A percentile compares a stretch with the other conserved stretches of the same genome.
These are phyloP conservation scores for Larimichthys crocea DNA, from an alignment of 2,113 vertebrate genomes.

Conservation along the genomic window DNA sequence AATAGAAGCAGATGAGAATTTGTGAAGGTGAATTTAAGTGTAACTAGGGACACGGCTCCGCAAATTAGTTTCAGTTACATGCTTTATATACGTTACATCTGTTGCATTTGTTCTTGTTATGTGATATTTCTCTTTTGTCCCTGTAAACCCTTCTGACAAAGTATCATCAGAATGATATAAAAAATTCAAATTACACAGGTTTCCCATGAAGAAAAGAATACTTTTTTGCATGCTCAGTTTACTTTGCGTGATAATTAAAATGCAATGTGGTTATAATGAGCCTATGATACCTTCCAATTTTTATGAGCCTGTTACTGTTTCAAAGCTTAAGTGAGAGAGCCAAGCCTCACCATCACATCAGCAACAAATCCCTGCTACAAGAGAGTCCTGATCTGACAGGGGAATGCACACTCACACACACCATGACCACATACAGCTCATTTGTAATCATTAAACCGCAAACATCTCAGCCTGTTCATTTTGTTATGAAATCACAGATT, in stretches of 20 bases:
- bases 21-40: background rate
- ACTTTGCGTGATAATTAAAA: background rate
- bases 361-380: conserved; percentile 13
- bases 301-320: background rate
- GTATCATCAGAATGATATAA: background rate
- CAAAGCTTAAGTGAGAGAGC: background rate
- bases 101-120: background rate
- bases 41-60: background rate
- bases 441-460: conserved; percentile 20
- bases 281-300: background rate
- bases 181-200: background rate
- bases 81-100: background rate
- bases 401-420: background rate
- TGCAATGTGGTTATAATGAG: background rate
- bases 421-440: background rate
- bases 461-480: background rate
- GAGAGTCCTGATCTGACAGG: background rate
- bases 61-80: conserved; percentile 5
- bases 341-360: conserved; percentile 10
- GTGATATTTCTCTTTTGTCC: background rate
- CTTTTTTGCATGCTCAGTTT: background rate
- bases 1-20: conserved; percentile 20
- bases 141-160: background rate
- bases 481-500: conserved; percentile 29
- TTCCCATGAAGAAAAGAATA: background rate